These are phyloP conservation scores for Philopotamus ludificatus DNA, from an alignment of 1,140 invertebrate species.

Conservation along the genomic window DNA sequence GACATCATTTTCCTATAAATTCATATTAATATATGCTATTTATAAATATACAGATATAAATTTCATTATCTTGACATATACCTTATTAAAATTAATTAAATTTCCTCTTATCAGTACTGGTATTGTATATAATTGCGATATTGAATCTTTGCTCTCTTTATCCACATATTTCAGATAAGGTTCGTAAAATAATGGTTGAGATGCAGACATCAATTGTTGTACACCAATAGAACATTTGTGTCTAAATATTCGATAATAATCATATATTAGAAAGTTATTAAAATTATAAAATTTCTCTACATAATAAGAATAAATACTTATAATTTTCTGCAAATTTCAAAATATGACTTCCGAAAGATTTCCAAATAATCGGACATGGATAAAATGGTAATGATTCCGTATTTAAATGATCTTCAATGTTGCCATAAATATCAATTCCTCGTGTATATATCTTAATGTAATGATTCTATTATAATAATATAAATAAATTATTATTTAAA, in stretches of 20 bases:
- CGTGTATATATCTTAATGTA: slow-evolving; percentile 50
- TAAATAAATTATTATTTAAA: slow-evolving; percentile 19
- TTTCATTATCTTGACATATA: too few species aligned
- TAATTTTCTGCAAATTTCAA: slow-evolving; percentile 36
- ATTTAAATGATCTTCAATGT: slow-evolving; percentile 36
- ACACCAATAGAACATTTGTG: slow-evolving; percentile 55
- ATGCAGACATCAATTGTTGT: slow-evolving; percentile 53
- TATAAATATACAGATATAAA: too few species aligned
- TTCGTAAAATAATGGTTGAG: slow-evolving; percentile 58
- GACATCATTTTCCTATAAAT: slow-evolving; percentile 50
- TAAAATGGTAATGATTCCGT: slow-evolving; percentile 19
- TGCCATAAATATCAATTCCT: slow-evolving; percentile 43
- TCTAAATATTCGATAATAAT: slow-evolving; percentile 58
- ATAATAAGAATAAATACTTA: slow-evolving; percentile 19
- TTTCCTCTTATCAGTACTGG: slow-evolving; percentile 56
- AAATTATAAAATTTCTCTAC: slow-evolving; percentile 47
- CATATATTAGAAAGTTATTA: slow-evolving; percentile 52
- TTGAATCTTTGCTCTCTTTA: slow-evolving; percentile 42
- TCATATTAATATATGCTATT: slow-evolving; percentile 3
- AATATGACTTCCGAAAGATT: slow-evolving; percentile 16
- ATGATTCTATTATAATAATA: slow-evolving; percentile 49
- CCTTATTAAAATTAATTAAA: slow-evolving; percentile 44
- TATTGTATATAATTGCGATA: slow-evolving; percentile 53
- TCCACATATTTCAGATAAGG: slow-evolving; percentile 57
- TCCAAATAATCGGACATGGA: slow-evolving; percentile 34